Evolutionary conservation across 2,888 invertebrate genomes (phyloP), one percentile per base, ranked within the genome.

Genomic region (Agrochola litura): DNA sequence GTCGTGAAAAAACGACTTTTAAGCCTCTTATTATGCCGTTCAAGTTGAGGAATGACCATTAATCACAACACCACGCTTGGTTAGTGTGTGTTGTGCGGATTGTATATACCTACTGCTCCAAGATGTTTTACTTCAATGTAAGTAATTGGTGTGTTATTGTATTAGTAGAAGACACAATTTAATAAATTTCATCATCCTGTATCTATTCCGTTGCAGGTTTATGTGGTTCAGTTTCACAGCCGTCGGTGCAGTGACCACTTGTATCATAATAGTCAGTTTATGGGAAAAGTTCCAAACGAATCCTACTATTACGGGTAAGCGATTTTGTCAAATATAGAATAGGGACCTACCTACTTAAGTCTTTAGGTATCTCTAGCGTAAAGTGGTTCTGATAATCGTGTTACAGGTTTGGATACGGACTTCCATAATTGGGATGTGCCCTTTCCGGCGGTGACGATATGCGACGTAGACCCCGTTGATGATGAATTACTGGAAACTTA

Each of bases 261-360:
- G 98, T 83, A 97, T 98, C 63, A 98, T 98, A 81, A 98, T 98
- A 72, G 97, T 98, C 66, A 98, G 98, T 89, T 95, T 98, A 52
- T 98, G 98, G 98, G 97, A 98, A 89, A 98, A 98, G 92, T 98
- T 98, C 92, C 98, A 98, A 96, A 98, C 98, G 0, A 98, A 98
- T 95, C 98, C 98, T 8, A 98, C 98, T 0, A 98, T 98, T 73
- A 98, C 98, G 52, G 98, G 98, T 95, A 88, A 89, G 85, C 6
- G 2, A 14, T 30, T 30, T 58, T 16, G 30, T 25, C 2, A 37
- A 54, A 56, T 41, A 25, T 52, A 30, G 8, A 74, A 49, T n/a
- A 37, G 30, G 12, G 37, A 25, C 6, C 22, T 9, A 10, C 6
- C 22, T 9, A 10, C 16, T 12, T 12, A 22, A n/a, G 30, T 30